A percentile compares a stretch with the other conserved stretches of the same genome.
Evolutionary conservation across 2,113 vertebrate genomes (phyloP).

Genomic region (Alces alces): DNA sequence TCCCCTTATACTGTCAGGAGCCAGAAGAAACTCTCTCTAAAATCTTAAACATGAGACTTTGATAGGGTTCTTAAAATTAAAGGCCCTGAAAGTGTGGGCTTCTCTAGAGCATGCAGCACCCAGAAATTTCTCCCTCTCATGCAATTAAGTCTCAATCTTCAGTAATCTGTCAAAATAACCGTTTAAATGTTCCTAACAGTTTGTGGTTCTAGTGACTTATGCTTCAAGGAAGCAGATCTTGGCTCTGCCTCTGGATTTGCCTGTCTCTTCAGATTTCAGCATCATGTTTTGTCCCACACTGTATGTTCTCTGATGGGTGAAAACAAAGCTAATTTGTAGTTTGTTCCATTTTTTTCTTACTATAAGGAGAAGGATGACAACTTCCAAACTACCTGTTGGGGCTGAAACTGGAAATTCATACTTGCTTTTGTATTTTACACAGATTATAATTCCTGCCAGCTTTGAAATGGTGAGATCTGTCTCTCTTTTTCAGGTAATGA

Average conservation of each 20-base stretch:
- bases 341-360: background rate
- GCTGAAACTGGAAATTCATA: background rate
- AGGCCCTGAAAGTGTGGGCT: background rate
- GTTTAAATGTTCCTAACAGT: background rate
- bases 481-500: background rate
- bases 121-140: background rate
- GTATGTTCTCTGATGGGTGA: background rate
- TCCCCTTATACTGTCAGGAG: background rate
- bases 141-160: background rate
- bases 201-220: background rate
- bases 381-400: background rate
- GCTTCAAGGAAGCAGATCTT: background rate
- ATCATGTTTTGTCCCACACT: background rate
- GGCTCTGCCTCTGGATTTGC: background rate
- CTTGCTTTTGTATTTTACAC: background rate
- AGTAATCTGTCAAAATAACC: background rate
- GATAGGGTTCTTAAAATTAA: background rate
- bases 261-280: background rate
- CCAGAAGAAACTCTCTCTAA: background rate
- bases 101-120: background rate
- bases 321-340: background rate
- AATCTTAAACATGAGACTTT: background rate
- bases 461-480: background rate
- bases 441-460: background rate
- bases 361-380: background rate